Percentiles rank a stretch among this genome's conserved stretches.
These are phyloP conservation scores for Agrotis segetum DNA, from an alignment of 2,888 invertebrate genomes.

Conservation along the genomic window DNA sequence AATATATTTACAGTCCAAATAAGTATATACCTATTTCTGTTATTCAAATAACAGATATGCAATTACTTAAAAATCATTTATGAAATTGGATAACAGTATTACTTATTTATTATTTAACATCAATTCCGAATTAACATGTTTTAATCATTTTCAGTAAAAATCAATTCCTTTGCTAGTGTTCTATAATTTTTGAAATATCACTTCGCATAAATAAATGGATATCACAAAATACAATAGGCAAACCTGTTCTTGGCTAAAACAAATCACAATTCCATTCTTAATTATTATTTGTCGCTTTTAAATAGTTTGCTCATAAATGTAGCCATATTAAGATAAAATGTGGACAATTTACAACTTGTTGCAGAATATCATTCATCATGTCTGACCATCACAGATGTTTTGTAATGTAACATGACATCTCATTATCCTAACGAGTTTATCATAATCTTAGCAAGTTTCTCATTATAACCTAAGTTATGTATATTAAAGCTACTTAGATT, in stretches of 20 bases:
- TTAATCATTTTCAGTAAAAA: conserved; percentile 23
- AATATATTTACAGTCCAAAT: too few species aligned
- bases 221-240: conserved; percentile 77
- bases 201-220: conserved; percentile 66
- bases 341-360: too few species aligned
- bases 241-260: conserved; percentile 66
- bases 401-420: conserved; percentile 14
- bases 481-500: conserved; percentile 64
- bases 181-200: conserved; percentile 43
- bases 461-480: conserved; percentile 49
- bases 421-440: conserved; percentile 44
- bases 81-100: conserved; percentile 1
- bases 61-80: conserved; percentile 16
- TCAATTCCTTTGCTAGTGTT: conserved; percentile 48
- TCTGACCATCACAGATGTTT: conserved; percentile 20
- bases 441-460: conserved; percentile 42
- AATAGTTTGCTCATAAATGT: conserved; percentile 30
- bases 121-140: conserved; percentile 41
- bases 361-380: conserved; percentile 19
- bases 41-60: conserved; percentile 19
- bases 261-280: conserved; percentile 67
- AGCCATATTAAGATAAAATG: background rate
- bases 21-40: too few species aligned
- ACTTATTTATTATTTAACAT: conserved; percentile 24
- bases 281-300: conserved; percentile 35